Evolutionary conservation across 2,113 vertebrate genomes (phyloP).

Genomic region (Cervus canadensis): DNA sequence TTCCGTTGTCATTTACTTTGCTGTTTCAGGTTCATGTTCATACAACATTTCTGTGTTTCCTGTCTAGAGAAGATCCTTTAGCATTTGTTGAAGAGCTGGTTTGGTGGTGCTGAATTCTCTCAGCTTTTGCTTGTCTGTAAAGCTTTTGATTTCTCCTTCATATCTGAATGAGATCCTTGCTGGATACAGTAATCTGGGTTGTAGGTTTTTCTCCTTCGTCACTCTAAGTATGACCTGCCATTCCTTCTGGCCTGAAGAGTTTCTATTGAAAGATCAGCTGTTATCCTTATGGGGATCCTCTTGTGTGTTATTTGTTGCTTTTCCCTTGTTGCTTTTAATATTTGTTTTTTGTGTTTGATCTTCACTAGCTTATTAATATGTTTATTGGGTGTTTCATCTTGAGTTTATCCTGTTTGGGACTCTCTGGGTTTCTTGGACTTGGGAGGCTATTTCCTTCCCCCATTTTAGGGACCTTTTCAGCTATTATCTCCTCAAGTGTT

Average conservation of each 20-base stretch:
- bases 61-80: not conserved
- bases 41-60: not conserved
- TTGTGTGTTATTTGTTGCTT: not conserved
- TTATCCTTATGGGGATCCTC: not conserved
- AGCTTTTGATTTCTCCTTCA: not conserved
- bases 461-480: not conserved
- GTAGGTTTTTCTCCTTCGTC: not conserved
- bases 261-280: not conserved
- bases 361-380: not conserved
- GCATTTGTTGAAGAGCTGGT: not conserved
- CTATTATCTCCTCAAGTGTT: not conserved
- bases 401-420: not conserved
- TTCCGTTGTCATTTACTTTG: accelerated
- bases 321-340: not conserved
- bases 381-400: not conserved
- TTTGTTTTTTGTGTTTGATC: not conserved
- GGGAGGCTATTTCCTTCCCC: accelerated
- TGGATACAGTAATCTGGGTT: not conserved
- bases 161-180: not conserved
- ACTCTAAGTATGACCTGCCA: not conserved
- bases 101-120: not conserved
- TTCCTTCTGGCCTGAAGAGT: not conserved
- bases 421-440: not conserved
- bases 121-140: not conserved
- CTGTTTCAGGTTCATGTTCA: not conserved